These are phyloP conservation scores for Pissodes strobi DNA, from an alignment of 1,140 invertebrate species.

Conservation along the genomic window DNA sequence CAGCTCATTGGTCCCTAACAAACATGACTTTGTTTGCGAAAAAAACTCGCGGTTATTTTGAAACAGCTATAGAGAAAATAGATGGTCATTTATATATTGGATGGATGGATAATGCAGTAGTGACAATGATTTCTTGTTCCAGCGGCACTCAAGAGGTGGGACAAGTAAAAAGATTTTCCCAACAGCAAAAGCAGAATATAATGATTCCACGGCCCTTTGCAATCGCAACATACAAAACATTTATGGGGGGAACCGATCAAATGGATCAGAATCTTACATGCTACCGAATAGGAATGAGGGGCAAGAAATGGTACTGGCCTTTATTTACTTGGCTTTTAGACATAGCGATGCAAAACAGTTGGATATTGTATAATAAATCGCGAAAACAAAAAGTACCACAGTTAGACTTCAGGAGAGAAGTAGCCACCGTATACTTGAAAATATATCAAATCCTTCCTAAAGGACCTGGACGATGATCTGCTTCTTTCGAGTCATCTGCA, in stretches of 20 bases:
- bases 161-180: slow-evolving; percentile 44
- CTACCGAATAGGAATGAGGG: slow-evolving; percentile 49
- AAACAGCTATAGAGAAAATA: slow-evolving; percentile 14
- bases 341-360: slow-evolving; percentile 49
- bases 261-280: slow-evolving; percentile 53
- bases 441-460: slow-evolving; percentile 29
- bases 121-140: slow-evolving; percentile 43
- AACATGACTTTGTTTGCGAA: neutral
- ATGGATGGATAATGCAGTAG: slow-evolving; percentile 48
- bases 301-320: slow-evolving; percentile 54
- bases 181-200: slow-evolving; percentile 43
- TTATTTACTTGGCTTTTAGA: slow-evolving; percentile 50
- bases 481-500: slow-evolving; percentile 5
- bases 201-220: slow-evolving; percentile 39
- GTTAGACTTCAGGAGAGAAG: slow-evolving; percentile 39
- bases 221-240: slow-evolving; percentile 46
- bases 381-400: slow-evolving; percentile 30
- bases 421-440: slow-evolving; percentile 32
- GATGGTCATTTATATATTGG: slow-evolving; percentile 40
- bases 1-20: slow-evolving; percentile 20
- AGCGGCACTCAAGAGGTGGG: slow-evolving; percentile 40
- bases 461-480: slow-evolving; percentile 15
- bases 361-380: slow-evolving; percentile 43
- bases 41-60: slow-evolving; percentile 19
- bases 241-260: slow-evolving; percentile 51